Base-by-base conservation (phyloP, 2,113 vertebrate species). In the Pelusios castaneus region DNA sequence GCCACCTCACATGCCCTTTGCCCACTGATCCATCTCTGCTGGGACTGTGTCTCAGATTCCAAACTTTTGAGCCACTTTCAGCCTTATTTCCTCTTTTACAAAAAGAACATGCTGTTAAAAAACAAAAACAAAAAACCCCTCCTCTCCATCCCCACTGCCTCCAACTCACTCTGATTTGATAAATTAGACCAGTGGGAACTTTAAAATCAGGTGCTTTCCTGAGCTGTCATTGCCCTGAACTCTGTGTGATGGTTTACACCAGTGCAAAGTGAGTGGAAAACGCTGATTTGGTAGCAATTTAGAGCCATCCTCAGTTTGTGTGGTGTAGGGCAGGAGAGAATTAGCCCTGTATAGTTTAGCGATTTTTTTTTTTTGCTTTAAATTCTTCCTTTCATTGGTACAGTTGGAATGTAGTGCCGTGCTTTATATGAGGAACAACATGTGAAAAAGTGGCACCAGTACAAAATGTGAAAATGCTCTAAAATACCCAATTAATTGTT, bases 31-130 rank as follows among this genome's bases (percentile, higher is more conserved):
- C n/a, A 43, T 31, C 52, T 55, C 47, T 38, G 22, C 16, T 17
- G 21, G 45, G 41, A 43, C 22, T 56, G 63, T 17, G 47, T 19
- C 70, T 60, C 52, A 25, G 25, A n/a, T 31, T 8, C 55, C 43
- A 58, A 70, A 38, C 63, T 70, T 58, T 38, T 45, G 31, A 51
- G 43, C 19, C 9, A 21, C 41, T 85, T 78, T 86, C 13, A 11
- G 45, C 43, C 90, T 91, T 79, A 52, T 76, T 87, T 81, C 83
- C 81, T 63, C 90, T 77, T 80, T 41, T 34, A 34, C 43, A 47
- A 41, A 89, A 16, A n/a, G 29, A 56, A 67, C 38, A 77, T 8
- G 41, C 45, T 2, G 0, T 89, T 87, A 54, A 79, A 78, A 87
- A 96, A 90, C 52, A 24, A n/a, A n/a, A n/a, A n/a, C n/a, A n/a